Percentiles rank a stretch among this genome's conserved stretches.
phyloP scores from a whole-genome alignment of 2,797 vertebrate genomes.

The Crenichthys baileyi region DNA sequence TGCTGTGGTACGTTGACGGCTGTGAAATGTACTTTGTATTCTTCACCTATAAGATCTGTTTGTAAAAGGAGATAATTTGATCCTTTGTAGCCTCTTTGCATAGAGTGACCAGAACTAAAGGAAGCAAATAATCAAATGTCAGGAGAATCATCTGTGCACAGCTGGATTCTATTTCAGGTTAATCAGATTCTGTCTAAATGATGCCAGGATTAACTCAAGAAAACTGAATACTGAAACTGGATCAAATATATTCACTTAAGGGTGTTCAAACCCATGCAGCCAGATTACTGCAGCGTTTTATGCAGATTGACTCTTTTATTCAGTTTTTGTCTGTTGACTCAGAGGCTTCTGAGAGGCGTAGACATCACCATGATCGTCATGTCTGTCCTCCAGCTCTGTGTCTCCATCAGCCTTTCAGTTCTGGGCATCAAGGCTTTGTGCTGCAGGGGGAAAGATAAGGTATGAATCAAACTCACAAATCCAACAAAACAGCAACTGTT shows the following conservation, averaged over 20 bases:
- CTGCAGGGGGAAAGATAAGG: neutral
- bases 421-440: conserved; percentile 34
- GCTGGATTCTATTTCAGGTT: neutral
- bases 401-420: conserved; percentile 51
- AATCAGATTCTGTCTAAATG: neutral
- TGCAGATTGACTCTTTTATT: neutral
- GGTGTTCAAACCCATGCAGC: neutral
- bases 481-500: neutral
- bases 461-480: conserved; percentile 4
- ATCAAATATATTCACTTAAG: neutral
- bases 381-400: conserved; percentile 59
- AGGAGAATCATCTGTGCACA: neutral
- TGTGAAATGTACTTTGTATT: too few species aligned
- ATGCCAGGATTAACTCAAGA: neutral
- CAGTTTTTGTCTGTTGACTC: neutral
- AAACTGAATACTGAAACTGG: neutral
- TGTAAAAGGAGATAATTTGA: too few species aligned
- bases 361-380: conserved; percentile 66
- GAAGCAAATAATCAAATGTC: neutral
- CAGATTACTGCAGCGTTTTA: too few species aligned
- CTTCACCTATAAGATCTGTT: too few species aligned
- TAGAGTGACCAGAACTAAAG: too few species aligned
- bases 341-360: conserved; percentile 53
- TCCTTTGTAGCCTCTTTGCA: too few species aligned
- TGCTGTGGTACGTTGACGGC: too few species aligned